Evolutionary conservation across 1,140 invertebrate species (phyloP).

Genomic region (Helicoverpa armigera): DNA sequence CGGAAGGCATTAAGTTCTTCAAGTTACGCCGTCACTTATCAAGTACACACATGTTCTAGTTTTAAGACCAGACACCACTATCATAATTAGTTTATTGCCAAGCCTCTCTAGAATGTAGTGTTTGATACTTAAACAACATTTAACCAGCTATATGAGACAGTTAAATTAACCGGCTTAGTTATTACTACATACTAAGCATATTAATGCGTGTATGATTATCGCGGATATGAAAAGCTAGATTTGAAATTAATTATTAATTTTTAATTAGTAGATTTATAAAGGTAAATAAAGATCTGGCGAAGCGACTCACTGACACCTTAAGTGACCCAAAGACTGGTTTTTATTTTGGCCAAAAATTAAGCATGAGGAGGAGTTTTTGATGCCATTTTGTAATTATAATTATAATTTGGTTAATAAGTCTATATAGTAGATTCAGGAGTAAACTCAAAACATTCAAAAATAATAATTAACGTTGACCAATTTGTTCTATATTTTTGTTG

Average conservation of each 20-base stretch:
- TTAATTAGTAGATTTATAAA: neutral
- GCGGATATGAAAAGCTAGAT: slow-evolving; percentile 24
- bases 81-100: slow-evolving; percentile 45
- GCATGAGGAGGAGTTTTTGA: too few species aligned
- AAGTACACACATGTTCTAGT: slow-evolving; percentile 26
- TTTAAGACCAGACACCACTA: slow-evolving; percentile 24
- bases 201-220: slow-evolving; percentile 2
- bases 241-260: neutral
- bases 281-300: too few species aligned
- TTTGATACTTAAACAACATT: slow-evolving; percentile 34
- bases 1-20: slow-evolving; percentile 17
- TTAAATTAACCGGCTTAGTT: slow-evolving; percentile 29
- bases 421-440: too few species aligned
- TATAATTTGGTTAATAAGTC: too few species aligned
- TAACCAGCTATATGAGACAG: slow-evolving; percentile 30
- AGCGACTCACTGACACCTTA: too few species aligned
- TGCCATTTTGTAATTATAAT: too few species aligned
- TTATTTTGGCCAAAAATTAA: too few species aligned
- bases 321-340: too few species aligned
- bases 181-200: neutral
- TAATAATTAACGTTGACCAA: neutral
- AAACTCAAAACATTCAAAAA: too few species aligned
- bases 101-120: slow-evolving; percentile 36
- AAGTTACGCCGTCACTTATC: slow-evolving; percentile 1
- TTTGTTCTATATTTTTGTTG: too few species aligned